Base-by-base conservation (phyloP, 1,140 invertebrate species). In the Ips typographus region DNA sequence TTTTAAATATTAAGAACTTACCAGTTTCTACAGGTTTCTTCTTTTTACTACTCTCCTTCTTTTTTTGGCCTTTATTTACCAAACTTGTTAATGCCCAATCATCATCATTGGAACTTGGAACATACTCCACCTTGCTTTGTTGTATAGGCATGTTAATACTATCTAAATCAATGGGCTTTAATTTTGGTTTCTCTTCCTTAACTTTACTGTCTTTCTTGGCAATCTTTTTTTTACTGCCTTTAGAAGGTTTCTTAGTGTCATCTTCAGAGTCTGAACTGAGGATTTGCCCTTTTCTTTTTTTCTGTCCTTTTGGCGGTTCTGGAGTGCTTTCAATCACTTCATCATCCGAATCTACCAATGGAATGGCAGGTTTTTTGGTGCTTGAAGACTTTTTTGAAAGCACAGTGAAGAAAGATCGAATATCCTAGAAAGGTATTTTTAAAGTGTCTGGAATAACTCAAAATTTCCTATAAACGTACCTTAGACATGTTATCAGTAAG, bases 321-420 rank as follows among this genome's bases (percentile, higher is more conserved):
- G 77, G 79, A 36, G 75, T 80, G 22, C 38, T 63, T 37, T 70
- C 63, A 40, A 80, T 71, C 44, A 79, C 75, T 36, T 78, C 76
- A 72, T 78, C 77, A 68, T 75, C 74, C 1, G 74, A 75, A 60
- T 74, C 70, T n/a, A 73, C 53, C 51, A 72, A 60, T 69, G 5
- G 63, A 37, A 61, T 64, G 41, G 58, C 22, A 43, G 22, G 5
- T 53, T 68, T 65, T 40, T 36, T 7, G 36, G n/a, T 41, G 53
- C 41, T 55, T 49, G 43, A 41, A 5, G 58, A n/a, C 42, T 74
- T 74, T 65, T 82, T 81, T 39, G 75, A 71, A 67, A 77, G 42
- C 57, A 63, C 65, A 2, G 65, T 68, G 71, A 85, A 84, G 71
- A 80, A 84, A 63, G 82, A 82, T 68, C 83, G 78, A 67, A 84